phyloP scores from a whole-genome alignment of 1,140 invertebrate genomes.

The Leptopilina boulardi region DNA sequence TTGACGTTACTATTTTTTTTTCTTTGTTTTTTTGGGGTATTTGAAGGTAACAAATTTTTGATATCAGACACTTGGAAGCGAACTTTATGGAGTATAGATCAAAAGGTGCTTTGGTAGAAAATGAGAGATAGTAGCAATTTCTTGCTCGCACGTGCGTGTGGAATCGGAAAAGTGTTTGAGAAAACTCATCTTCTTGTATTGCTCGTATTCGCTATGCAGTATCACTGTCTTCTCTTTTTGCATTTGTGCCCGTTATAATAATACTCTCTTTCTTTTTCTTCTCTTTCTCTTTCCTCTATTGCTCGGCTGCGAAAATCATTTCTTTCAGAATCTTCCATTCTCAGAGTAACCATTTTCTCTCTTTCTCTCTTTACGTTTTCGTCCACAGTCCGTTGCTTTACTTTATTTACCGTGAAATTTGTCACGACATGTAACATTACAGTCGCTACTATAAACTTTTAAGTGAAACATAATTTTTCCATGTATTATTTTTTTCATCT shows the following conservation, averaged over 20 bases:
- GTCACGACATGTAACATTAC: slow-evolving; percentile 41
- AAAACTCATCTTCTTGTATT: not conserved
- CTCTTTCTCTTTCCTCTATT: not conserved
- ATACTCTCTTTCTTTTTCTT: not conserved
- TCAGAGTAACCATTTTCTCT: not conserved
- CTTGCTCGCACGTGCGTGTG: slow-evolving; percentile 15
- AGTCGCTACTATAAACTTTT: not conserved
- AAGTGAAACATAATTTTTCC: not conserved
- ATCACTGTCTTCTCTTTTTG: not conserved
- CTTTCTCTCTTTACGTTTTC: not conserved
- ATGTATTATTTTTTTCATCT: not conserved
- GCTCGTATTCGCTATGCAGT: not conserved
- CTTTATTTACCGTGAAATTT: slow-evolving; percentile 60
- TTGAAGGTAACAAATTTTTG: not conserved
- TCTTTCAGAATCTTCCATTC: slow-evolving; percentile 9
- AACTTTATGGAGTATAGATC: not conserved
- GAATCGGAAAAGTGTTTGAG: slow-evolving; percentile 16
- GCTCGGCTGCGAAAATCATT: not conserved
- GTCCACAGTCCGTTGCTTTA: slow-evolving; percentile 12
- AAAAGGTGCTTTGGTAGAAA: not conserved
- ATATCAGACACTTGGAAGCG: not conserved
- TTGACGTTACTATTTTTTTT: too few relatives aligned
- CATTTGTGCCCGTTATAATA: slow-evolving; percentile 8
- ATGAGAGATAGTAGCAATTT: slow-evolving; percentile 19
- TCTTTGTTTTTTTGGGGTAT: too few relatives aligned